Base-by-base conservation (phyloP, 2,113 vertebrate species). In the Crotalus tigris region DNA sequence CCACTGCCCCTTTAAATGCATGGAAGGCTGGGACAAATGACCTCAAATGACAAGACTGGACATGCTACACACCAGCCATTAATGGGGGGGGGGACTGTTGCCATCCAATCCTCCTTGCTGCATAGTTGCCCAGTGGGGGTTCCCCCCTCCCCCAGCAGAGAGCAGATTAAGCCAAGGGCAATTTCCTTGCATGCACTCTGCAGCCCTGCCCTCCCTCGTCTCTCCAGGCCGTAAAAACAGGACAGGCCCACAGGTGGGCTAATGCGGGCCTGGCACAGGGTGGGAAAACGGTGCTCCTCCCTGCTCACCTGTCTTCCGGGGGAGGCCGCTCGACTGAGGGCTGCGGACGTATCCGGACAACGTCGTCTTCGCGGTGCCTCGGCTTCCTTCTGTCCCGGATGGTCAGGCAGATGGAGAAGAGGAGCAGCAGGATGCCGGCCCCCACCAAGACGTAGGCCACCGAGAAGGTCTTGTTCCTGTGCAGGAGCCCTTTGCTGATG, bases 391-490 rank as follows among this genome's bases (percentile, higher is more conserved):
- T 99, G 97, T 99, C 99, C 1, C 98, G 98, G 91, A 99, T 86
- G 4, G 97, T 98, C 95, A 99, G 93, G 96, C 99, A 99, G 94
- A 99, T 91, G 6, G 99, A 99, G 15, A 99, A 97, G 88, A 99
- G 96, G 69, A 99, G 97, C 95, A 99, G 98, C 93, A 97, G 97
- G 51, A 99, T 93, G 0, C 99, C 99, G 0, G 98, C 98, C 0
- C 98, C 99, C 4, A 98, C 98, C 97, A 99, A 91, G 85, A 99
- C 98, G 0, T 99, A 99, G 2, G 99, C 98, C 96, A 99, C 98
- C 0, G 98, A 99, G 29, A 99, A 99, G 0, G 98, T 98, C 91
- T 98, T 98, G 93, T 96, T 98, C 94, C 95, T 97, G 0, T 98
- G 94, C 1, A 97, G 59, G 15, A 85, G 1, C 0, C 96, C 9